Evolutionary conservation across 2,888 invertebrate species (phyloP), one percentile per base, ranked within the genome.

Genomic region (Dryococelus australis): DNA sequence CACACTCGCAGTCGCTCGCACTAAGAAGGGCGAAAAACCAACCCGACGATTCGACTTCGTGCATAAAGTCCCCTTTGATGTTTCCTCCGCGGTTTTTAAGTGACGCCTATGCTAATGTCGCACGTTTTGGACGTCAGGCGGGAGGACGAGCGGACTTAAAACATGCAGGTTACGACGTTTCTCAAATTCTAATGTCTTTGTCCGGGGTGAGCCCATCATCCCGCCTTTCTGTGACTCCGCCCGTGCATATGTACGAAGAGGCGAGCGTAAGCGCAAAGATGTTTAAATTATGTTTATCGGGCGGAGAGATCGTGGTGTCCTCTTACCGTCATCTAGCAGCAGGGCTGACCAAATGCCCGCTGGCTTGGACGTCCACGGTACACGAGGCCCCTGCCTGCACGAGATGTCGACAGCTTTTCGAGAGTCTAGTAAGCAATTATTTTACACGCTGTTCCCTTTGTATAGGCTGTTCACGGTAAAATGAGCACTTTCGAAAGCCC

Each of bases 151-250:
- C n/a, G 65, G 65, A 20, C 65, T 65, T 65, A 65, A 65, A 65
- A 65, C 65, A 20, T 65, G 6, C n/a, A 65, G 2, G 65, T 65
- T n/a, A n/a, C 65, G 65, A 65, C 65, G 65, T 65, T 65, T 65
- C 65, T 65, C 65, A 65, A n/a, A n/a, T 65, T n/a, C n/a, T 65
- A n/a, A 65, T n/a, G 65, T 65, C 65, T 65, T 65, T n/a, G 65
- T 65, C 65, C 65, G 10, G 65, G 65, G 8, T n/a, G 13, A 20
- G 65, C 8, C 10, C 47, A 6, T 47, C 47, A 6, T 47, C 47
- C 47, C 47, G 47, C 47, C 47, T 47, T 47, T 47, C 47, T 47
- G 47, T 47, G 8, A 47, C 47, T 47, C 35, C 47, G n/a, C 65
- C 65, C 24, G 65, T n/a, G 65, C 65, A n/a, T n/a, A n/a, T n/a